Evolutionary conservation across 2,113 vertebrate genomes (phyloP).

Genomic region (Phylloscopus whistleri): DNA sequence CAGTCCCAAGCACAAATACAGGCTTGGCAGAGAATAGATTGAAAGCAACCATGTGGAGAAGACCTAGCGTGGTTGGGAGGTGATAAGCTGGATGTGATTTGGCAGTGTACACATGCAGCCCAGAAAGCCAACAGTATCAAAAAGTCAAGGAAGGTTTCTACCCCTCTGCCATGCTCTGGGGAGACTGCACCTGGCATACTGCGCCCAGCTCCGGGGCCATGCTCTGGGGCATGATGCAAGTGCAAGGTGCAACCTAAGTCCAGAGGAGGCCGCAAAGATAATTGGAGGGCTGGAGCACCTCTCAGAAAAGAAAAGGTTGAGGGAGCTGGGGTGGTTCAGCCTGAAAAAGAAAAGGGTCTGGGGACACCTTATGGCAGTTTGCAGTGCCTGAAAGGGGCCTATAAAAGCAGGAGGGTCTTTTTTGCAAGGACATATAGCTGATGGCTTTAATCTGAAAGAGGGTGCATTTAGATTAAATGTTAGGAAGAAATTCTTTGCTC

Average conservation of each 20-base stretch:
- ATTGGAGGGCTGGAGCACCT: neutral
- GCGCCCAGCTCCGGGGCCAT: neutral
- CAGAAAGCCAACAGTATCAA: neutral
- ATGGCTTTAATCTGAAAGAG: neutral
- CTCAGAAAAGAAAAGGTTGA: neutral
- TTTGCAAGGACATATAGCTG: neutral
- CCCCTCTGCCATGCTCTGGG: accelerated
- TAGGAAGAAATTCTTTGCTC: neutral
- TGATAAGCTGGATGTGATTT: neutral
- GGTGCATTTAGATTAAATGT: neutral
- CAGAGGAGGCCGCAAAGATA: neutral
- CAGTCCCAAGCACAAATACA: neutral
- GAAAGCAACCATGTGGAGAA: neutral
- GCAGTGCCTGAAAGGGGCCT: neutral
- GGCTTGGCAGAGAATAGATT: neutral
- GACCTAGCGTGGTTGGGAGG: neutral
- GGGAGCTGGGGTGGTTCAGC: neutral
- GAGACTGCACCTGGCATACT: neutral
- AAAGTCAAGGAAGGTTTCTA: neutral
- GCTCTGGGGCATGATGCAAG: too few relatives aligned
- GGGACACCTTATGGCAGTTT: neutral
- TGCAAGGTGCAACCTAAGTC: neutral
- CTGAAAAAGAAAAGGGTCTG: neutral
- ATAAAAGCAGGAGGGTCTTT: neutral
- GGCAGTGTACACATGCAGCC: neutral